These are phyloP conservation scores for Paralichthys olivaceus DNA, from an alignment of 2,113 vertebrate species.

Conservation along the genomic window DNA sequence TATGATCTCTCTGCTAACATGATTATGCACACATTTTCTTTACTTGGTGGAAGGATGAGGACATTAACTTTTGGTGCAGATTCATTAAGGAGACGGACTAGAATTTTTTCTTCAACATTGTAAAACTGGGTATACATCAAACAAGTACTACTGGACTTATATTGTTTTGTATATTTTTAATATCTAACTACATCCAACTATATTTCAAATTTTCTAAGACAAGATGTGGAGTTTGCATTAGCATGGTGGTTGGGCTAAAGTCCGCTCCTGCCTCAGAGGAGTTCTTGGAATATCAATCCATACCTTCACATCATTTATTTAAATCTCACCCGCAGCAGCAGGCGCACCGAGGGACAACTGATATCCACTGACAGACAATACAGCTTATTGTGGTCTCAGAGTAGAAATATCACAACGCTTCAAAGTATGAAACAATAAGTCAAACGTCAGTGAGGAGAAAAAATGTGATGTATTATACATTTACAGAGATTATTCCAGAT, in stretches of 20 bases:
- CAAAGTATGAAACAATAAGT: not conserved
- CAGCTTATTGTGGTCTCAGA: constrained; percentile 5
- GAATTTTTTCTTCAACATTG: no score
- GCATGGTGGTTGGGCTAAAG: constrained; percentile 18
- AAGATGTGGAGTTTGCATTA: not conserved
- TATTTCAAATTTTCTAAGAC: not conserved
- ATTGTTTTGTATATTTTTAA: no score
- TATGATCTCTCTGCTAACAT: no score
- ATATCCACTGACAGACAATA: constrained; percentile 25
- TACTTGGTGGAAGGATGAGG: no score
- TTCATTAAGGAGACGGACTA: no score
- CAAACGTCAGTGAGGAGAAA: not conserved
- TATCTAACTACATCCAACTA: no score
- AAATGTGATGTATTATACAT: no score
- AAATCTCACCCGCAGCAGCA: constrained; percentile 62
- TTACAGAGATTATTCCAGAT: no score
- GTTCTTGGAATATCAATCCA: constrained; percentile 66
- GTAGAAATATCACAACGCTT: constrained; percentile 4
- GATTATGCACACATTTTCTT: no score
- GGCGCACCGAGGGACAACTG: not conserved
- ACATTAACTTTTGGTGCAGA: no score
- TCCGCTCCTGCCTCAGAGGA: constrained; percentile 29
- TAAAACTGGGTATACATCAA: no score
- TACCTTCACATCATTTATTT: constrained; percentile 67
- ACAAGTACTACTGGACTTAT: no score